These are phyloP conservation scores for Bos javanicus DNA, from an alignment of 2,113 vertebrate species.

Conservation along the genomic window DNA sequence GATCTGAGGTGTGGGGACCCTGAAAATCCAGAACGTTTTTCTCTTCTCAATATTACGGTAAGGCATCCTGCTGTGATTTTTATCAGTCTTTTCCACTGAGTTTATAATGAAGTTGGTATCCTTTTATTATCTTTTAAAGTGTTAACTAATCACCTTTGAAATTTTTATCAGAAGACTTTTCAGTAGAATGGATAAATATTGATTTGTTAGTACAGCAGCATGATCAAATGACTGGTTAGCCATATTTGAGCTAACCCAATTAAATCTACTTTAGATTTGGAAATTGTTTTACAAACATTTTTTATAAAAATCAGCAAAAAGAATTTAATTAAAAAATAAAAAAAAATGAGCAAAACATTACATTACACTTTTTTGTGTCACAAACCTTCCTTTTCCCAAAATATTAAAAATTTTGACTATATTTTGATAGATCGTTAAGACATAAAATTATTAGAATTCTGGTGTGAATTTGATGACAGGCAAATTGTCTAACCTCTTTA, in stretches of 20 bases:
- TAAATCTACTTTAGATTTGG: constrained; percentile 16
- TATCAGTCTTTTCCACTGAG: neutral
- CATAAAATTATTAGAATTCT: neutral
- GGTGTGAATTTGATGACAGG: neutral
- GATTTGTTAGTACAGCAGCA: neutral
- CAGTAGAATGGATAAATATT: constrained; percentile 12
- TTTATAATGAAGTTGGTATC: neutral
- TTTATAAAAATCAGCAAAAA: neutral
- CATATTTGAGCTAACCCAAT: neutral
- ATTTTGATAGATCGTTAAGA: neutral
- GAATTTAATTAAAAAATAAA: neutral
- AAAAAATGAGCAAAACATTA: neutral
- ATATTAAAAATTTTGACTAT: neutral
- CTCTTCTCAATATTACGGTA: constrained; percentile 71
- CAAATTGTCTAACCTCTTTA: neutral
- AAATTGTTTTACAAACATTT: constrained; percentile 22
- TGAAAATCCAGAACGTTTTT: constrained; percentile 78
- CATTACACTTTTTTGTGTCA: neutral
- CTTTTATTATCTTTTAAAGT: neutral
- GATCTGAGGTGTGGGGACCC: constrained; percentile 80
- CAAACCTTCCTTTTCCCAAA: neutral
- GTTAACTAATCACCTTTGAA: neutral
- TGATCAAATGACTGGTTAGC: neutral
- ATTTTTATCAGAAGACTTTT: neutral
- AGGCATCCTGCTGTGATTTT: constrained; percentile 1